Base-by-base conservation (phyloP, 2,888 invertebrate species). In the Tetragonisca angustula region DNA sequence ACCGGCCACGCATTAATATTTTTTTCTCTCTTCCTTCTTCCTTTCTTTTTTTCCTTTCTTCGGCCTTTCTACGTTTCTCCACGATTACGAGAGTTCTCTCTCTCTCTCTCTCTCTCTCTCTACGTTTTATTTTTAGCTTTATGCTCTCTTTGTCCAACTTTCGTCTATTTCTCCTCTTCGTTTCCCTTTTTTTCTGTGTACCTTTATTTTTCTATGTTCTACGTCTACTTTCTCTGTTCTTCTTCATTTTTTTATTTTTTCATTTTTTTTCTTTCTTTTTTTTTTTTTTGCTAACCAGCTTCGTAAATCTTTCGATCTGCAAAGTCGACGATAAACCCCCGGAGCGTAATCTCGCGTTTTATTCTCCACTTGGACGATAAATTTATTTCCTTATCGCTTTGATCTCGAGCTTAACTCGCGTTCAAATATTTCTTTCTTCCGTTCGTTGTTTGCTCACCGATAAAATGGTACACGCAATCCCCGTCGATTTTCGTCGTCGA, bases 331-430 rank as follows among this genome's bases (percentile, higher is more conserved):
- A 75, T 82, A 82, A 74, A 80, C 73, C 67, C 74, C 36, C 43
- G 43, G 9, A 15, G 62, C 49, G 82, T 83, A 83, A 83, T 83
- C 82, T 83, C 67, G 71, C 75, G 75, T 83, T 83, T 81, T 64
- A 81, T 81, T 81, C 62, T 52, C 56, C 52, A 21, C 50, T 56
- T 50, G 61, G n/a, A 67, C 71, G 70, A 82, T 82, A 75, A 71
- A 82, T 82, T 82, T 70, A 81, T 82, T 65, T 61, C 54, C 52
- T 54, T 59, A 71, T 75, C 75, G 24, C 82, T 82, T 81, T 82
- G 81, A 82, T 82, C 73, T 82, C 70, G 59, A 52, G 69, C 69
- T 75, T 71, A 54, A 72, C 67, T 13, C 61, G 67, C 59, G 75
- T 52, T 81, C 71, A 67, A 75, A 71, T 67, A 62, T 77, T 64